Percentiles rank a stretch among this genome's conserved stretches.
These are phyloP conservation scores for Anolis apletophallus DNA, from an alignment of 2,797 vertebrate genomes.

Conservation along the genomic window DNA sequence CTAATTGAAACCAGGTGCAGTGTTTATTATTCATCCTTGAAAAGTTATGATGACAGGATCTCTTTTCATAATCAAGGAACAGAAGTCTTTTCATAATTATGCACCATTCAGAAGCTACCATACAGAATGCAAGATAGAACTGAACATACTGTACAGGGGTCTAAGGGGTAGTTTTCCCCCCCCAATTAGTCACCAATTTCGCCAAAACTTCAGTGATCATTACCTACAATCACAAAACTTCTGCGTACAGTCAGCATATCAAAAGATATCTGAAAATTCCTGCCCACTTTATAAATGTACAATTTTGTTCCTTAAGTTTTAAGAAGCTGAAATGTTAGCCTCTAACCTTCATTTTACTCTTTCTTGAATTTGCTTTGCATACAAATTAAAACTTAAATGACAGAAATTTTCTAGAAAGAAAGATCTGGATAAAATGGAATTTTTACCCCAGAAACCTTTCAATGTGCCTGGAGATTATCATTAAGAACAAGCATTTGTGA, in stretches of 20 bases:
- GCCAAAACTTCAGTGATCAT: conserved; percentile 75
- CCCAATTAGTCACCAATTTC: conserved; percentile 79
- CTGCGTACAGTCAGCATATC: conserved; percentile 63
- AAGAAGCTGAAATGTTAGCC: conserved; percentile 5
- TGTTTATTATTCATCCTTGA: conserved; percentile 83
- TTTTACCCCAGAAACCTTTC: background rate
- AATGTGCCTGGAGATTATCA: background rate
- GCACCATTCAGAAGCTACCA: conserved; percentile 81
- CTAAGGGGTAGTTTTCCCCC: conserved; percentile 68
- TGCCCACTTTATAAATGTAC: background rate
- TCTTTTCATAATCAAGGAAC: conserved; percentile 79
- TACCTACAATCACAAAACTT: conserved; percentile 71
- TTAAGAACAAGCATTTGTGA: background rate
- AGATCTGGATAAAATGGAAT: conserved; percentile 25
- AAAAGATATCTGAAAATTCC: background rate
- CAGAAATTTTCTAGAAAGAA: conserved; percentile 25
- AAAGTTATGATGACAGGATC: conserved; percentile 83
- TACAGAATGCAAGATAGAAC: conserved; percentile 73
- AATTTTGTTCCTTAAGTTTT: background rate
- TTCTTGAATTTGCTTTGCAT: background rate
- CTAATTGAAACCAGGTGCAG: conserved; percentile 84
- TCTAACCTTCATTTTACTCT: conserved; percentile 6
- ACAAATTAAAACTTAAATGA: conserved; percentile 22
- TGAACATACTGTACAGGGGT: conserved; percentile 74
- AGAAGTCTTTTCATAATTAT: conserved; percentile 85